Evolutionary conservation across 1,140 invertebrate species (phyloP).

Genomic region (honey bee (Apis mellifera)): Amel_HAv3.1 CM009941.2:9940501-9941000

Average conservation of each 20-base stretch:
- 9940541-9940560: background rate
- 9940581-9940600: background rate
- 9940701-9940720: too few relatives aligned
- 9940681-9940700: background rate
- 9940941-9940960: conserved; percentile 35
- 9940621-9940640: conserved; percentile 13
- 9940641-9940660: background rate
- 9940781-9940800: background rate
- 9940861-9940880: background rate
- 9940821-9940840: background rate
- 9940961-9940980: background rate
- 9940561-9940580: background rate
- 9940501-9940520: too few relatives aligned
- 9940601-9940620: background rate
- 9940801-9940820: background rate
- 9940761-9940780: background rate
- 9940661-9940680: background rate
- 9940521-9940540: conserved; percentile 4
- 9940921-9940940: conserved; percentile 32
- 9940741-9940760: background rate
- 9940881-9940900: background rate
- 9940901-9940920: conserved; percentile 26
- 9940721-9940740: background rate
- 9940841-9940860: conserved; percentile 27
- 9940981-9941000: background rate